These are phyloP conservation scores for Gibbula magus DNA, from an alignment of 2,888 invertebrate species.

Conservation along the genomic window DNA sequence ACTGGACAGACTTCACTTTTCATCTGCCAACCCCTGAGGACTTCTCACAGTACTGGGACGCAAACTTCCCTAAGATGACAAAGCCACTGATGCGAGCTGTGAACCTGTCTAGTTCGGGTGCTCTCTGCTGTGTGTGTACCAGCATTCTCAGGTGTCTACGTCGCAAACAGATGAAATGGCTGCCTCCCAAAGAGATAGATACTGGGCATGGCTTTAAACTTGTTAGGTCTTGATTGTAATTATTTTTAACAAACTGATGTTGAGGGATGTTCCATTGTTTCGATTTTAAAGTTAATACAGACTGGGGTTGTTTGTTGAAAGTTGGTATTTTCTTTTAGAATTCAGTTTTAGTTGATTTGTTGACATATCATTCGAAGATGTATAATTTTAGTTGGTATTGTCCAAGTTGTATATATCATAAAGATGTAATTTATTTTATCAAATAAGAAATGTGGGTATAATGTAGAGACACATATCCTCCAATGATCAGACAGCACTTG, in stretches of 20 bases:
- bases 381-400: no score
- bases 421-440: no score
- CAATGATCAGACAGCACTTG: no score
- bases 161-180: conserved; percentile 68
- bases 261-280: neutral
- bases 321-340: no score
- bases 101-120: conserved; percentile 61
- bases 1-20: conserved; percentile 73
- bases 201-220: conserved; percentile 74
- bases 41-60: conserved; percentile 69
- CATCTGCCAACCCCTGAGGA: conserved; percentile 70
- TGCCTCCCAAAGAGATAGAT: conserved; percentile 70
- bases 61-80: conserved; percentile 66
- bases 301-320: no score
- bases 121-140: conserved; percentile 65
- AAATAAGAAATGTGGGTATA: no score
- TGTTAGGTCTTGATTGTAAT: conserved; percentile 52
- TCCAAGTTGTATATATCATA: no score
- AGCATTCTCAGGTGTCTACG: conserved; percentile 63
- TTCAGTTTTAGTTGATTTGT: no score
- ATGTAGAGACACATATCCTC: no score
- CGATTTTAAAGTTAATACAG: no score
- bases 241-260: neutral
- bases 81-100: conserved; percentile 65
- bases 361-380: no score